Evolutionary conservation across 2,888 invertebrate species (phyloP), one percentile per base, ranked within the genome.

Genomic region (Bedellia somnulentella): DNA sequence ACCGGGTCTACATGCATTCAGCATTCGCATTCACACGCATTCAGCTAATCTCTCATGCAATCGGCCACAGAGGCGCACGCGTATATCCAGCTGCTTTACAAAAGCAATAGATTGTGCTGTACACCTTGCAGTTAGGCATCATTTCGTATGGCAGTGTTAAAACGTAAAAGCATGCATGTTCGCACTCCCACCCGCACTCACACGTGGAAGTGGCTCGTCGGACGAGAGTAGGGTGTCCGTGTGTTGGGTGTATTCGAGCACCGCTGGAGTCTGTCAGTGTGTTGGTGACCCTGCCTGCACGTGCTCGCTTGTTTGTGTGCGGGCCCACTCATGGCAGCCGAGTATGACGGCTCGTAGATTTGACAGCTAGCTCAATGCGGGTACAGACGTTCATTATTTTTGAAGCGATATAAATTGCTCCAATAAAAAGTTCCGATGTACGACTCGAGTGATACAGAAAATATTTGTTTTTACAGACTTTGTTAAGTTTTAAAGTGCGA

Each of bases 361-460:
- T 77, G 77, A 77, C 77, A 77, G 76, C 76, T 76, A 73, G 73
- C 73, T 75, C 73, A 77, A 76, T 73, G 73, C 73, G 68, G 70
- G 75, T 60, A 63, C 73, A 75, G 73, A 75, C 75, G 75, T 75
- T 66, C 62, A 70, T 71, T 70, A 71, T 53, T 67, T 66, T 58
- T 54, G 57, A 57, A 56, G 59, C 60, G 61, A 61, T 57, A 58
- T 68, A 64, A 68, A 68, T 63, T 64, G 24, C 15, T 22, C 28
- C 12, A 24, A 32, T 32, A n/a, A n/a, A n/a, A n/a, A n/a, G n/a
- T n/a, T n/a, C n/a, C n/a, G n/a, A n/a, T n/a, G n/a, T n/a, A n/a
- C n/a, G n/a, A n/a, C n/a, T n/a, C n/a, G n/a, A n/a, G n/a, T n/a
- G n/a, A n/a, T n/a, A n/a, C n/a, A n/a, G n/a, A n/a, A n/a, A n/a